These are phyloP conservation scores for Ophioninae sp. DNA, from an alignment of 2,888 invertebrate species.

Conservation along the genomic window DNA sequence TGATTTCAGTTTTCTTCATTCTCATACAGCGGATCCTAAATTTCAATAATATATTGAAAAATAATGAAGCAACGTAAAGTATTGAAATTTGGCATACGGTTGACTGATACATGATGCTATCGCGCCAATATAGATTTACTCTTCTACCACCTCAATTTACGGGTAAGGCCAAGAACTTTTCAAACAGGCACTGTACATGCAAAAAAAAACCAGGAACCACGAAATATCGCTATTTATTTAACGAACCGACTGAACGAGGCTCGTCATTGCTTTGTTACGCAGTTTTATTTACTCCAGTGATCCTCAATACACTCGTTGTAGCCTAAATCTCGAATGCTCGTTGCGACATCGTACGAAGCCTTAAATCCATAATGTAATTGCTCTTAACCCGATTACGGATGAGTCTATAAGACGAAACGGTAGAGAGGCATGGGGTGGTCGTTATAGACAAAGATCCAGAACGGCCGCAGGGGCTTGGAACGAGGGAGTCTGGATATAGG, in stretches of 20 bases:
- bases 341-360: slow-evolving; percentile 49
- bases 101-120: too few species aligned
- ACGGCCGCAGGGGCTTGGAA: neutral
- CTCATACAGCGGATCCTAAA: too few species aligned
- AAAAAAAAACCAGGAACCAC: neutral
- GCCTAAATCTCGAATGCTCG: slow-evolving; percentile 17
- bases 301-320: neutral
- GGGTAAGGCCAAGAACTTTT: too few species aligned
- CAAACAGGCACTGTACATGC: too few species aligned
- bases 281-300: neutral
- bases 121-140: too few species aligned
- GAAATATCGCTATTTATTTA: neutral
- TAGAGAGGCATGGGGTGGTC: too few species aligned
- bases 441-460: neutral
- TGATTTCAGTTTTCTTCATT: too few species aligned
- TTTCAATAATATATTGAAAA: too few species aligned
- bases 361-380: slow-evolving; percentile 55
- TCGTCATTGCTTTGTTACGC: neutral
- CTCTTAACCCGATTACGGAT: slow-evolving; percentile 56
- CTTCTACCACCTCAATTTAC: too few species aligned
- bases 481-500: neutral
- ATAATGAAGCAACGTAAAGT: too few species aligned
- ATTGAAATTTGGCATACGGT: too few species aligned
- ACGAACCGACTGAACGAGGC: too few species aligned
- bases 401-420: slow-evolving; percentile 19